These are phyloP conservation scores for Lycia hirtaria DNA, from an alignment of 2,888 invertebrate species.

Conservation along the genomic window DNA sequence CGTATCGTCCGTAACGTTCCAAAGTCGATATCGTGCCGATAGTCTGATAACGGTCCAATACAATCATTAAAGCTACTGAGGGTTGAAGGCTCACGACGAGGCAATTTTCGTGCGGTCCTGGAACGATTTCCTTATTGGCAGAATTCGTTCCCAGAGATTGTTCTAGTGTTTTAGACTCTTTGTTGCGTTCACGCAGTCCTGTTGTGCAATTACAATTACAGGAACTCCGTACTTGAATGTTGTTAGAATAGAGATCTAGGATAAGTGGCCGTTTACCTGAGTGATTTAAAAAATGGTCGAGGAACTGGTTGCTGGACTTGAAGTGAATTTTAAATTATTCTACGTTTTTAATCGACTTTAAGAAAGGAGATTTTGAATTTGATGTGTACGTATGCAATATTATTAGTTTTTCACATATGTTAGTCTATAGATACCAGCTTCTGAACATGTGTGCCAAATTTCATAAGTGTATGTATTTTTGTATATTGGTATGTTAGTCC, in stretches of 20 bases:
- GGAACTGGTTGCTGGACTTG: neutral
- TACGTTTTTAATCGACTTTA: too few species aligned
- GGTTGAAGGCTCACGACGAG: constrained; percentile 63
- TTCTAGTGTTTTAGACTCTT: constrained; percentile 48
- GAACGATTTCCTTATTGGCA: constrained; percentile 79
- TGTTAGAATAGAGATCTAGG: constrained; percentile 21
- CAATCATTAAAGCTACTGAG: constrained; percentile 66
- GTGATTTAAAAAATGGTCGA: constrained; percentile 4
- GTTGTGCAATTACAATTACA: constrained; percentile 44
- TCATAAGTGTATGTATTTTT: too few species aligned
- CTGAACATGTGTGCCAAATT: too few species aligned
- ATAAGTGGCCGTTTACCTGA: constrained; percentile 17
- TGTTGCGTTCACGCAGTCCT: constrained; percentile 60
- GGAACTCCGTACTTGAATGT: constrained; percentile 41
- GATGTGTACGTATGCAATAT: too few species aligned
- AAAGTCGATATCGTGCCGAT: constrained; percentile 38
- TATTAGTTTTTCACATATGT: neutral
- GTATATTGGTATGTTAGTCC: too few species aligned
- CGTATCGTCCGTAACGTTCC: constrained; percentile 40
- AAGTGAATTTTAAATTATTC: too few species aligned
- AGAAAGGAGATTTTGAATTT: too few species aligned
- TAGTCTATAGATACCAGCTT: neutral
- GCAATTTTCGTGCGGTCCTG: constrained; percentile 72
- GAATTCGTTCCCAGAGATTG: constrained; percentile 75
- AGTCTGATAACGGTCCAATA: constrained; percentile 57